Conservation (phyloP, 2,888 invertebrate genomes). For the Adelphocoris suturalis region DNA sequence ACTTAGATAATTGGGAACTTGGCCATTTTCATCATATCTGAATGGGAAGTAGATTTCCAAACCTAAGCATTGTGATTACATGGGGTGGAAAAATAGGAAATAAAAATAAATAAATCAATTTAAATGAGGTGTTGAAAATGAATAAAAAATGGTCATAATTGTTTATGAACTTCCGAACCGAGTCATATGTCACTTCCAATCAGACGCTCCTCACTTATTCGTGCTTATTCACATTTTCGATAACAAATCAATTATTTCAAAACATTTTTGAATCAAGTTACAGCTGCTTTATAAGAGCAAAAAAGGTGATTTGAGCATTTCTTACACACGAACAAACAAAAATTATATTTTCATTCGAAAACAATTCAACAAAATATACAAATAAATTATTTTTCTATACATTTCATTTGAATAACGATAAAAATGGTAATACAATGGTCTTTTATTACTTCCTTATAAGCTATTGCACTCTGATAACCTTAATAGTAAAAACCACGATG, state of each 20-base stretch:
- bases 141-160: too few relatives aligned
- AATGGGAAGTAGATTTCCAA: too few relatives aligned
- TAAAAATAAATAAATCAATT: too few relatives aligned
- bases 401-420: slow-evolving; percentile 60
- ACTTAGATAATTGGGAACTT: too few relatives aligned
- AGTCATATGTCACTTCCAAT: too few relatives aligned
- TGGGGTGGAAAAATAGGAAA: too few relatives aligned
- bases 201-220: too few relatives aligned
- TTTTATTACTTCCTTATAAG: slow-evolving; percentile 36
- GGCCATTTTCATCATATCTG: too few relatives aligned
- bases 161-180: background rate
- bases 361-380: slow-evolving; percentile 61
- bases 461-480: slow-evolving; percentile 59
- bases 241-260: too few relatives aligned
- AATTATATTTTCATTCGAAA: background rate
- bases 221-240: too few relatives aligned
- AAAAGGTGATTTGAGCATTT: slow-evolving; percentile 60
- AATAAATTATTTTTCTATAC: slow-evolving; percentile 61
- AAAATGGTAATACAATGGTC: slow-evolving; percentile 66
- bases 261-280: background rate
- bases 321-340: slow-evolving; percentile 19
- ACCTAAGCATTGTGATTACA: too few relatives aligned
- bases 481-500: background rate
- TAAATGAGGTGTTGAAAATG: too few relatives aligned
- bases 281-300: background rate